These are phyloP conservation scores for Stenolophus ochropezus DNA, from an alignment of 2,888 invertebrate species.

Conservation along the genomic window DNA sequence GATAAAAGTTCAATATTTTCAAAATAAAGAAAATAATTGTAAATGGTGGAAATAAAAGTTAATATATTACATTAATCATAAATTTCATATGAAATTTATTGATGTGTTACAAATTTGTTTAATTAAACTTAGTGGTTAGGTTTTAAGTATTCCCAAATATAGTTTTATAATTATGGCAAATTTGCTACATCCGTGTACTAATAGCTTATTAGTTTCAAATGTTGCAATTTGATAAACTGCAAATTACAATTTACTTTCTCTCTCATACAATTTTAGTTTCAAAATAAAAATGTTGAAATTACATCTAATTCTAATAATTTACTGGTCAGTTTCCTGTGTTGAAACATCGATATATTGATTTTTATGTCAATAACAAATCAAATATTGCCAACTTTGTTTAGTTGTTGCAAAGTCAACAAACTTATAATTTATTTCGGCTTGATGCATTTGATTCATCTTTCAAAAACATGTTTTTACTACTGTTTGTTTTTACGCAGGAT, in stretches of 20 bases:
- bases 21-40: no score
- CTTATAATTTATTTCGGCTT: conserved; percentile 9
- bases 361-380: conserved; percentile 21
- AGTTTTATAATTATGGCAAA: background rate
- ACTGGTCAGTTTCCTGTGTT: conserved; percentile 4
- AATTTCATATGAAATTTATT: no score
- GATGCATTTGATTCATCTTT: conserved; percentile 31
- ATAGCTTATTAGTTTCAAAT: background rate
- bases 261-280: background rate
- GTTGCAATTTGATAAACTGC: background rate
- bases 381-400: background rate
- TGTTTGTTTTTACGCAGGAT: background rate
- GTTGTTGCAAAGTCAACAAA: conserved; percentile 20
- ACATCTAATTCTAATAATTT: conserved; percentile 1
- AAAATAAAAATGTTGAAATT: background rate
- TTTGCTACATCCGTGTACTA: background rate
- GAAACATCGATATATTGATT: background rate
- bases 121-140: no score
- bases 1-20: no score
- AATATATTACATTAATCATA: no score
- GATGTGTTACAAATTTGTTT: no score
- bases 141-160: no score
- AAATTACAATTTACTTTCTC: background rate
- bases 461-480: conserved; percentile 29
- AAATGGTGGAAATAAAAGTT: no score